Evolutionary conservation across 2,113 vertebrate species (phyloP), one percentile per base, ranked within the genome.

Genomic region (Barnardius zonarius): DNA sequence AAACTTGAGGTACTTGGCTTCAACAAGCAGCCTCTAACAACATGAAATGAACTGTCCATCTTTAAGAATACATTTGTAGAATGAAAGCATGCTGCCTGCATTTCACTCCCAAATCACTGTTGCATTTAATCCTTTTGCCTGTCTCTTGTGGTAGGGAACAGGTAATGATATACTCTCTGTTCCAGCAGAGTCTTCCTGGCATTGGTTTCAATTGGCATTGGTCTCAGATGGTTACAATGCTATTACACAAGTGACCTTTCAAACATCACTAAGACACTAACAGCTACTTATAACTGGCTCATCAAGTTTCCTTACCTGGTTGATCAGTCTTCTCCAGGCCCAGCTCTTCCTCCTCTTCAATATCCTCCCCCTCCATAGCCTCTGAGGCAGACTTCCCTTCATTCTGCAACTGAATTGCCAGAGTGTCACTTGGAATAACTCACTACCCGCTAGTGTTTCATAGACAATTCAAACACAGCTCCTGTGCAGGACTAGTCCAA

Each of bases 281-380:
- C 31, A 66, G 70, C 10, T 27, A 10, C 68, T 35, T 66, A 44
- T 16, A 89, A 48, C 41, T 86, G 49, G 83, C 49, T 88, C 61
- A 64, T 11, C 17, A 66, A 51, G 27, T 43, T 66, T 89, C 74
- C 92, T 78, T 94, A 98, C 98, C 98, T 88, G 94, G 67, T 0
- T 92, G 46, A 55, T 92, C 76, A 17, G 64, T 5, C 67, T 95
- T 97, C 76, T 98, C 94, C 19, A 94, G 55, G 37, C 39, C 72
- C 54, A 83, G 4, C 15, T 96, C 91, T 7, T 98, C 98, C 33
- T 96, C 98, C 37, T 97, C 97, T 77, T 98, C 97, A 8, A 97
- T 97, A 72, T 97, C 96, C 14, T 97, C 97, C n/a, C 94, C 98
- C 9, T 97, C 97, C 30, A 94, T 96, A 28, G 96, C 97, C 39